Percentiles rank a stretch among this genome's conserved stretches.
These are phyloP conservation scores for Pelagia noctiluca DNA, from an alignment of 30 jellyfish, hydroid and myxozoan species.

Conservation along the genomic window DNA sequence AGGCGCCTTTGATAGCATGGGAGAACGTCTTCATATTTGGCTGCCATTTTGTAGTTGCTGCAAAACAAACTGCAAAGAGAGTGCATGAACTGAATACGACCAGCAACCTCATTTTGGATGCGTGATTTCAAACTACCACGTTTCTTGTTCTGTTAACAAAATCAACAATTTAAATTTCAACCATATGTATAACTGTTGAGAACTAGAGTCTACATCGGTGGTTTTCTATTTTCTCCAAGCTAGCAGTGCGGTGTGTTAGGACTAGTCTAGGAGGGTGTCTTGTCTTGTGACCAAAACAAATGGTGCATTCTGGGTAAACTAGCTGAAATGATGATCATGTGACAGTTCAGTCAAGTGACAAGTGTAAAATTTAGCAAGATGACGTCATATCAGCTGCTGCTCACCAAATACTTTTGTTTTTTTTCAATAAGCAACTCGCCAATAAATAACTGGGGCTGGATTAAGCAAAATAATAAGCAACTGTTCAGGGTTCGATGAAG, in stretches of 20 bases:
- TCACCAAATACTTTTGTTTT: too few species aligned
- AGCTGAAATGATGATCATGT: too few species aligned
- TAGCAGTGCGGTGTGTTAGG: background rate
- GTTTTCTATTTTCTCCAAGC: background rate
- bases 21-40: constrained; percentile 75
- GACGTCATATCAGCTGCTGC: too few species aligned
- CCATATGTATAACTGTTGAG: background rate
- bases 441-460: too few species aligned
- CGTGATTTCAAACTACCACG: too few species aligned
- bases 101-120: constrained; percentile 1
- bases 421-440: too few species aligned
- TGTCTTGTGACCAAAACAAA: background rate
- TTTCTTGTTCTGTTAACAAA: background rate
- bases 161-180: background rate
- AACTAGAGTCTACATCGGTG: background rate
- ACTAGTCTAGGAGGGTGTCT: background rate
- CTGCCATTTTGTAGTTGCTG: constrained; percentile 50
- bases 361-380: too few species aligned
- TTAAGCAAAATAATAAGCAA: too few species aligned
- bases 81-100: background rate
- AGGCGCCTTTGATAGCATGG: constrained; percentile 82
- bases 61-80: background rate
- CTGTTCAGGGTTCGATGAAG: too few species aligned
- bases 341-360: too few species aligned
- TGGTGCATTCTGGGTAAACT: background rate